Evolutionary conservation across 2,888 invertebrate species (phyloP), one percentile per base, ranked within the genome.

Genomic region (Resseliella maxima): DNA sequence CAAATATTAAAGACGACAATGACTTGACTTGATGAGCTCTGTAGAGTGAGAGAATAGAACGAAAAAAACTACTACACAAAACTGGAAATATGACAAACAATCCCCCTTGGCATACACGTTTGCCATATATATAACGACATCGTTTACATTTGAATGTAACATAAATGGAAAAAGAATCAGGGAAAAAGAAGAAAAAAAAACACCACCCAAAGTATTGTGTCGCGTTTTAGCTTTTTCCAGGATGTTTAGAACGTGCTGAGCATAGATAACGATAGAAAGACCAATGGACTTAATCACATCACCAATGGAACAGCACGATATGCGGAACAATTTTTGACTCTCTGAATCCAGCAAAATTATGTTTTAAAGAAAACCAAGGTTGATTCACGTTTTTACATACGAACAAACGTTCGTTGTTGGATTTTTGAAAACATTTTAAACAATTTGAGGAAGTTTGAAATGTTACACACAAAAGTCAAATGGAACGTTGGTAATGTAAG

Each of bases 11-110:
- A 72, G 72, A 72, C 31, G 72, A 72, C 72, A 72, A 72, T 72
- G 72, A 72, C 72, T 72, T 72, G 72, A 72, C 72, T 72, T 72
- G 72, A 72, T 72, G 72, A 72, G 35, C 72, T 31, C n/a, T 50
- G 50, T 12, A 8, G 50, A 50, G 15, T 24, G 59, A 59, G 5
- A 72, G 12, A 31, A 27, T 10, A 18, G 31, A 12, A 72, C 1
- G 15, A 31, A 31, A 31, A 27, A 72, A 72, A 5, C 72, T 72
- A 35, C 35, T 5, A 72, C 72, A 72, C n/a, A n/a, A n/a, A 72
- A n/a, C 72, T 72, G 15, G n/a, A 72, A 72, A 72, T 31, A 72
- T 72, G 72, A 72, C 72, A 72, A 31, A 72, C 72, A 72, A 72
- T 72, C 35, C 72, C 72, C 72, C 0, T 31, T 72, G 72, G 72